Evolutionary conservation across 2,888 invertebrate species (phyloP).

Genomic region (Sclerodermus sp.): DNA sequence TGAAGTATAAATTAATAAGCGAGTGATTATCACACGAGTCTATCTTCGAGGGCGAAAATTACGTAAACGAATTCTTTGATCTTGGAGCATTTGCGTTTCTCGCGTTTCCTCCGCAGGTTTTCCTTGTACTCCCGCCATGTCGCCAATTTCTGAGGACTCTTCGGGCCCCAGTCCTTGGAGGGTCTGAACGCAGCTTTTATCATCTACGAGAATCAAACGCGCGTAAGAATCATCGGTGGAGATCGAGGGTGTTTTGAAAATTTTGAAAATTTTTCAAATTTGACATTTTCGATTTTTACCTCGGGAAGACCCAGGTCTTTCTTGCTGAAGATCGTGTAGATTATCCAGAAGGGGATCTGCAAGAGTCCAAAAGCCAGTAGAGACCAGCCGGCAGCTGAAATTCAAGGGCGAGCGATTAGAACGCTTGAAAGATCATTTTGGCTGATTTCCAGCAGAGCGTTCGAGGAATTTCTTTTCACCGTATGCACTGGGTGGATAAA

Average conservation of each 20-base stretch:
- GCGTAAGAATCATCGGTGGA: background rate
- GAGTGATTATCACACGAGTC: slow-evolving; percentile 16
- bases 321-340: slow-evolving; percentile 52
- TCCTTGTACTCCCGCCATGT: slow-evolving; percentile 44
- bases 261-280: no score
- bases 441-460: no score
- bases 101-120: slow-evolving; percentile 35
- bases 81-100: slow-evolving; percentile 29
- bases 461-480: slow-evolving; percentile 60
- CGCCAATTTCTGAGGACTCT: slow-evolving; percentile 24
- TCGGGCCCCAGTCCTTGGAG: slow-evolving; percentile 43
- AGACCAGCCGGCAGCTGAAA: slow-evolving; percentile 59
- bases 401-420: no score
- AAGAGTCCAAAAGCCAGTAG: slow-evolving; percentile 59
- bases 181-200: slow-evolving; percentile 37
- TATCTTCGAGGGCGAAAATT: slow-evolving; percentile 26
- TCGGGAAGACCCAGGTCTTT: slow-evolving; percentile 13
- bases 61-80: slow-evolving; percentile 32
- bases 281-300: no score
- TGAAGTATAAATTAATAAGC: no score
- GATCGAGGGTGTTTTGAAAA: background rate
- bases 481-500: slow-evolving; percentile 66
- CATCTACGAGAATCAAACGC: slow-evolving; percentile 33
- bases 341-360: slow-evolving; percentile 58
- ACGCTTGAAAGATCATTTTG: no score